Evolutionary conservation across 2,888 invertebrate species (phyloP).

Genomic region (Hirtodrosophila confusa): DNA sequence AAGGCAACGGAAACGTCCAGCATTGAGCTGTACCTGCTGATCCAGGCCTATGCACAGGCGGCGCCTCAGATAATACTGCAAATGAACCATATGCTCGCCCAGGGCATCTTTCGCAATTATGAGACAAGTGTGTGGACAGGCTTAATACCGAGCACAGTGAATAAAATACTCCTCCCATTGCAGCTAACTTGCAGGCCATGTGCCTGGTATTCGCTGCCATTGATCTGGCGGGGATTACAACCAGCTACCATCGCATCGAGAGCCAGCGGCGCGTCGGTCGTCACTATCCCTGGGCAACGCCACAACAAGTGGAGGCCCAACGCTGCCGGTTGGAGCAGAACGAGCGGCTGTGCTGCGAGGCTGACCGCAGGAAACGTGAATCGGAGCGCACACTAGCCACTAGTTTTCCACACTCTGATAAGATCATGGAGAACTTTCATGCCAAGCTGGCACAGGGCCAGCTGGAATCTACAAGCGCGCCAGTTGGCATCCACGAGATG

Average conservation of each 20-base stretch:
- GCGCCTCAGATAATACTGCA: slow-evolving; percentile 89
- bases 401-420: slow-evolving; percentile 82
- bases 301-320: slow-evolving; percentile 78
- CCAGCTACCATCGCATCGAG: slow-evolving; percentile 90
- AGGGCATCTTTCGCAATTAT: slow-evolving; percentile 85
- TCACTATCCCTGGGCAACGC: slow-evolving; percentile 89
- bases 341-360: slow-evolving; percentile 68
- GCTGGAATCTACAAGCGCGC: neutral
- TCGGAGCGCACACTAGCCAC: slow-evolving; percentile 69
- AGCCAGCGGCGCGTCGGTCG: slow-evolving; percentile 90
- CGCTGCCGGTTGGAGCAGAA: slow-evolving; percentile 67
- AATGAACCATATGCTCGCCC: slow-evolving; percentile 87
- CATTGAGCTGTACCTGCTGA: slow-evolving; percentile 90
- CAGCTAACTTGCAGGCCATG: slow-evolving; percentile 88
- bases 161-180: slow-evolving; percentile 55
- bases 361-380: slow-evolving; percentile 64
- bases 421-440: slow-evolving; percentile 81
- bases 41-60: slow-evolving; percentile 91
- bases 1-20: slow-evolving; percentile 87
- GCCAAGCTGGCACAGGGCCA: slow-evolving; percentile 20
- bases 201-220: slow-evolving; percentile 88
- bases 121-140: slow-evolving; percentile 86
- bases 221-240: slow-evolving; percentile 89
- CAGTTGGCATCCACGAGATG: slow-evolving; percentile 53
- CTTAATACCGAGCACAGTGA: neutral